Conservation (phyloP, 1,140 invertebrate species). For the Paralvinella palmiformis region DNA sequence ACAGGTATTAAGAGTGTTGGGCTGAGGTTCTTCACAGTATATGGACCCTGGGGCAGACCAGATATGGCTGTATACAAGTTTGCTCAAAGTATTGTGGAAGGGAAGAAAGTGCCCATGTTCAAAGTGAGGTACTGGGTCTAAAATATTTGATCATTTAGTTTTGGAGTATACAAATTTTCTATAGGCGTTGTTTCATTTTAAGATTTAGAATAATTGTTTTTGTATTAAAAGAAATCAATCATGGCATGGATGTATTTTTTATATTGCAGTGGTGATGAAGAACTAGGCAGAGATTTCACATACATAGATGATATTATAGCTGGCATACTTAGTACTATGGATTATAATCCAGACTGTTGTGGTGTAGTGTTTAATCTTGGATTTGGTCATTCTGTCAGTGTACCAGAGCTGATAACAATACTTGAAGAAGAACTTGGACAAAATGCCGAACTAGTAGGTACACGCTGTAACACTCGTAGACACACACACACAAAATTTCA, state of each 20-base stretch:
- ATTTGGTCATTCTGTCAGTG: constrained; percentile 10
- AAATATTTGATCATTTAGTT: no score
- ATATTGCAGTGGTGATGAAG: not conserved
- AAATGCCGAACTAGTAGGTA: constrained; percentile 10
- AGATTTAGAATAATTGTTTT: no score
- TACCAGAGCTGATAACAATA: constrained; percentile 16
- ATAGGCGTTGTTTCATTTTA: no score
- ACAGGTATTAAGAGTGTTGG: constrained; percentile 8
- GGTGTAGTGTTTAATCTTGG: constrained; percentile 19
- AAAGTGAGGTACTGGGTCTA: constrained; percentile 14
- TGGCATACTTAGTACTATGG: constrained; percentile 11
- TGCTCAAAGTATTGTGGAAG: constrained; percentile 9
- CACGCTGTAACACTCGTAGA: not conserved
- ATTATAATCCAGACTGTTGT: constrained; percentile 11
- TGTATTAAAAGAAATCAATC: no score
- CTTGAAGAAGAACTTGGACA: constrained; percentile 3
- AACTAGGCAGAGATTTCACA: constrained; percentile 16
- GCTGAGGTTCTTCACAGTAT: constrained; percentile 20
- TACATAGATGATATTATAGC: constrained; percentile 19
- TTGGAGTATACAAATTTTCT: no score
- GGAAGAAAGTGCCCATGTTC: constrained; percentile 10
- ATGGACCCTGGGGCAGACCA: constrained; percentile 19
- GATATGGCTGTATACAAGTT: constrained; percentile 22
- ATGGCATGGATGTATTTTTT: not conserved
- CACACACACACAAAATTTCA: not conserved